Percentiles rank a stretch among this genome's conserved stretches.
These are phyloP conservation scores for Syngnathus acus DNA, from an alignment of 2,797 vertebrate species.

Conservation along the genomic window DNA sequence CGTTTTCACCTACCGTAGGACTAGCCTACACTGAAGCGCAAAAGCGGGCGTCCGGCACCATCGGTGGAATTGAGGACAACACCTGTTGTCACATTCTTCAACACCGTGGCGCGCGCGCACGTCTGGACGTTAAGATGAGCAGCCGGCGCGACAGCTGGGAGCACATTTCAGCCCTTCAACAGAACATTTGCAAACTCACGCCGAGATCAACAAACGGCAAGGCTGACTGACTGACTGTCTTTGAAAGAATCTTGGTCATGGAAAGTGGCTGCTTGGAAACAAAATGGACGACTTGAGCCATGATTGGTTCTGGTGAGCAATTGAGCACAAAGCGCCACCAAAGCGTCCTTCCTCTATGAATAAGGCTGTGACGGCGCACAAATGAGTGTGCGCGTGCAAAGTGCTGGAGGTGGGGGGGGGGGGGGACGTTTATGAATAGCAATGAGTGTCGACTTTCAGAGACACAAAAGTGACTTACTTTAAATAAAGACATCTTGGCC, in stretches of 20 bases:
- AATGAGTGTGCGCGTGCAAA: neutral
- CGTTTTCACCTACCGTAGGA: constrained; percentile 41
- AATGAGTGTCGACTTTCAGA: constrained; percentile 27
- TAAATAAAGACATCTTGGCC: constrained; percentile 81
- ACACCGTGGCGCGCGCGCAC: neutral
- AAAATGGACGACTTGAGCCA: too few species aligned
- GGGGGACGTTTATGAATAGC: constrained; percentile 8
- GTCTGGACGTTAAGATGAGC: neutral
- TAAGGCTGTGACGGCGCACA: neutral
- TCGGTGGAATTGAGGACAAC: neutral
- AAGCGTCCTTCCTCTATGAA: neutral
- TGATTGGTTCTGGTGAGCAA: neutral
- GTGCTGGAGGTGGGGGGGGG: neutral
- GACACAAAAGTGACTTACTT: constrained; percentile 54
- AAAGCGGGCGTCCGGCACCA: constrained; percentile 12
- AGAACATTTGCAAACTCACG: neutral
- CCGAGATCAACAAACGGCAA: neutral
- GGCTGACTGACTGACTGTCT: neutral
- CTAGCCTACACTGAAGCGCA: constrained; percentile 3
- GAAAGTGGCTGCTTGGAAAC: too few species aligned
- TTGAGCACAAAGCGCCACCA: neutral
- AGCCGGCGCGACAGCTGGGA: neutral
- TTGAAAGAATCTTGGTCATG: too few species aligned
- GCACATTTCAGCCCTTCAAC: neutral
- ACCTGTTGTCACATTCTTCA: constrained; percentile 2